Evolutionary conservation across 2,888 invertebrate genomes (phyloP).

Genomic region (Celastrina argiolus): DNA sequence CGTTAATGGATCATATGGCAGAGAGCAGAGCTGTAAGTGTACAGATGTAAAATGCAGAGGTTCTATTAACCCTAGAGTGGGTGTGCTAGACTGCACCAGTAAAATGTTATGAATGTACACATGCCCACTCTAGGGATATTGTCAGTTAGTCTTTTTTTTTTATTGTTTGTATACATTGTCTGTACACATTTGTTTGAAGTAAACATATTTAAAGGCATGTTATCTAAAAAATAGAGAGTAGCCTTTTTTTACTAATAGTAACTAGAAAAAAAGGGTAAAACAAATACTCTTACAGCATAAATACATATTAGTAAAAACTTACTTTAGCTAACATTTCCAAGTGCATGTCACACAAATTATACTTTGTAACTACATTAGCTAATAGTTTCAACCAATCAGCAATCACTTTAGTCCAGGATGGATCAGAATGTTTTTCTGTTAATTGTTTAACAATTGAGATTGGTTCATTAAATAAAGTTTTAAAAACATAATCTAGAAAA

Average conservation of each 20-base stretch:
- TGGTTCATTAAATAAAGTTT: slow-evolving; percentile 16
- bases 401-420: slow-evolving; percentile 18
- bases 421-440: slow-evolving; percentile 17
- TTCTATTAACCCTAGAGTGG: no score
- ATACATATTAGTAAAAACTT: slow-evolving; percentile 2
- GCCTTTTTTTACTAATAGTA: no score
- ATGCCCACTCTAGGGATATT: no score
- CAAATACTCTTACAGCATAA: no score
- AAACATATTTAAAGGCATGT: no score
- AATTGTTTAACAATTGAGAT: slow-evolving; percentile 4
- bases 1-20: slow-evolving; percentile 11
- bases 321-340: slow-evolving; percentile 17
- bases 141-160: no score
- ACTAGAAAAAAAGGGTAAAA: no score
- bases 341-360: not conserved
- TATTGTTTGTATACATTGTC: no score
- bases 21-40: slow-evolving; percentile 10
- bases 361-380: not conserved
- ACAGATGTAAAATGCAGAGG: not conserved
- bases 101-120: no score
- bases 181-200: no score
- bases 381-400: slow-evolving; percentile 19
- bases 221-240: no score
- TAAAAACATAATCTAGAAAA: slow-evolving; percentile 20
- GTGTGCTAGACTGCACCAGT: no score